Evolutionary conservation across 1,140 invertebrate species (phyloP).

Genomic region (Amyelois transitella): DNA sequence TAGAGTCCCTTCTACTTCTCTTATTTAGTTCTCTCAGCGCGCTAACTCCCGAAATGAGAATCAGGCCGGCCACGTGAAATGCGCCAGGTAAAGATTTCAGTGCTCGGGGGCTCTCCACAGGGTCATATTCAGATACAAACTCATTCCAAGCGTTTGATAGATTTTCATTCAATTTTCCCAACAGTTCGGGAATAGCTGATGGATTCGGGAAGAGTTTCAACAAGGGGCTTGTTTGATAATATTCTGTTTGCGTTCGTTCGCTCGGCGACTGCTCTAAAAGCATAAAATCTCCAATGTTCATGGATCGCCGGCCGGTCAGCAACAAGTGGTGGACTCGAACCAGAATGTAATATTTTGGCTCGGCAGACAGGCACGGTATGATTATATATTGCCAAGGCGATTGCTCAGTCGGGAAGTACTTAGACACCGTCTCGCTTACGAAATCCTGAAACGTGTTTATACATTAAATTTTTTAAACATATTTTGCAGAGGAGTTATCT

Average conservation of each 20-base stretch:
- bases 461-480: constrained; percentile 1
- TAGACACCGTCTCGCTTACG: constrained; percentile 85
- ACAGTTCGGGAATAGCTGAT: constrained; percentile 78
- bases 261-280: constrained; percentile 75
- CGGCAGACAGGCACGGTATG: constrained; percentile 76
- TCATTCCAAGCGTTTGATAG: constrained; percentile 86
- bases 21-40: constrained; percentile 76
- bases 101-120: constrained; percentile 80
- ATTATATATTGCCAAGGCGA: constrained; percentile 89
- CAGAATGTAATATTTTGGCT: constrained; percentile 82
- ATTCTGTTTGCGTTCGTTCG: constrained; percentile 37
- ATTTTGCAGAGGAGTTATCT: not conserved
- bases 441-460: constrained; percentile 77
- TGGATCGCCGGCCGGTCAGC: constrained; percentile 78
- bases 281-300: constrained; percentile 84
- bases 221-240: constrained; percentile 69
- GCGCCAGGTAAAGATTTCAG: constrained; percentile 77
- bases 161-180: constrained; percentile 79
- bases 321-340: constrained; percentile 85
- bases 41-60: constrained; percentile 76
- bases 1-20: constrained; percentile 25
- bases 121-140: constrained; percentile 85
- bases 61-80: constrained; percentile 76
- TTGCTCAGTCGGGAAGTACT: constrained; percentile 79
- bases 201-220: constrained; percentile 77